Conservation (phyloP, 1,140 invertebrate genomes). For the Trichonephila clavata region DNA sequence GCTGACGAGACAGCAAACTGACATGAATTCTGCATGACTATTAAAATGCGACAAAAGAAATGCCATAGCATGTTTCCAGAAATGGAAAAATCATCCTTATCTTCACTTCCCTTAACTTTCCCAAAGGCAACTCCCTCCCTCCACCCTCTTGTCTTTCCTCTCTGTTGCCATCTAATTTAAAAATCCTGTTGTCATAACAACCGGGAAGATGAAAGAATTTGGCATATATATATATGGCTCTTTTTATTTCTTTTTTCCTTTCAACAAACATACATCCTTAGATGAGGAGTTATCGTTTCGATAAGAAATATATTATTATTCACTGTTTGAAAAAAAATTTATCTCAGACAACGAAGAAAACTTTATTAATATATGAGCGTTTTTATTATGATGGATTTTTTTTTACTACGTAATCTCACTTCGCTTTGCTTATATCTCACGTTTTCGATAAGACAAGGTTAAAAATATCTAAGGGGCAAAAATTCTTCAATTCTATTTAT, state of each 20-base stretch:
- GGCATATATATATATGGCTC: not conserved
- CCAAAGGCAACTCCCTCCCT: too few relatives aligned
- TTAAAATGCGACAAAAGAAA: not conserved
- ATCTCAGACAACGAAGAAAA: too few relatives aligned
- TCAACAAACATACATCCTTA: not conserved
- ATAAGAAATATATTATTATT: not conserved
- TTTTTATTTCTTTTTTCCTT: not conserved
- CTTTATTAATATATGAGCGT: too few relatives aligned
- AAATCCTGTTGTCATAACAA: conserved; percentile 17
- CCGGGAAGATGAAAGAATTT: not conserved
- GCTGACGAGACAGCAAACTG: not conserved
- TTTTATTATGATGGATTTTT: too few relatives aligned
- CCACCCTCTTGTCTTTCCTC: not conserved
- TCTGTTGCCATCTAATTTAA: conserved; percentile 33
- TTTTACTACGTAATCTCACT: too few relatives aligned
- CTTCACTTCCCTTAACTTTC: not conserved
- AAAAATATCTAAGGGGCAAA: too few relatives aligned
- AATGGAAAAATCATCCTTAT: not conserved
- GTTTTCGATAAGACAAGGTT: too few relatives aligned
- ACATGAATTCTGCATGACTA: not conserved
- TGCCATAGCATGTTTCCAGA: not conserved
- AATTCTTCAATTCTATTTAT: too few relatives aligned
- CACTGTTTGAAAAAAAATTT: too few relatives aligned
- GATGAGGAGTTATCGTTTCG: not conserved
- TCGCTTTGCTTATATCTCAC: not conserved